Conservation (phyloP, 2,888 invertebrate species). For the Acheta domesticus region DNA sequence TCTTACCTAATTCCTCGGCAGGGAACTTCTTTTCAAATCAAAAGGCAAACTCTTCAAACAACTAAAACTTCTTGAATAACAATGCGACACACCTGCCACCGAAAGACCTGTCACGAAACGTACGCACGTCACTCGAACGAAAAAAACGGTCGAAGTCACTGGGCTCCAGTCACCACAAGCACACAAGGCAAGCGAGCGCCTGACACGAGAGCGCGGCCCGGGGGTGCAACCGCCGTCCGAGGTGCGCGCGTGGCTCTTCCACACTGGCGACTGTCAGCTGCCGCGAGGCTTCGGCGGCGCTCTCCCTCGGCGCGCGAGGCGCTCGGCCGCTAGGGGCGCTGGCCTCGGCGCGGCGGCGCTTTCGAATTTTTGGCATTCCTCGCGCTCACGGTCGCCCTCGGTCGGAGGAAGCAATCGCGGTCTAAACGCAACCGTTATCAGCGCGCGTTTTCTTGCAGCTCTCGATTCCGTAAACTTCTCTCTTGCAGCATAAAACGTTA, state of each 20-base stretch:
- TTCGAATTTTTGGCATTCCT: neutral
- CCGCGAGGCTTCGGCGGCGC: neutral
- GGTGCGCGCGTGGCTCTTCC: neutral
- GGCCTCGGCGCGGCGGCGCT: neutral
- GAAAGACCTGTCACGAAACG: neutral
- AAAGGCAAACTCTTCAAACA: too few relatives aligned
- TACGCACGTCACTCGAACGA: neutral
- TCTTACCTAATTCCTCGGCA: too few relatives aligned
- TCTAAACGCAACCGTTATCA: too few relatives aligned
- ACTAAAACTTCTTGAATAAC: too few relatives aligned
- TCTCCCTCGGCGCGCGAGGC: neutral
- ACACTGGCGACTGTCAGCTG: neutral
- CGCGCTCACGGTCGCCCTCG: too few relatives aligned
- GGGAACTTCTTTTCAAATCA: too few relatives aligned
- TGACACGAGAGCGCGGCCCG: neutral
- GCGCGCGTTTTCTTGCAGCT: too few relatives aligned
- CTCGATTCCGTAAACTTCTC: too few relatives aligned
- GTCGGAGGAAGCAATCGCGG: too few relatives aligned
- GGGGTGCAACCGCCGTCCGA: neutral
- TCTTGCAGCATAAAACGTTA: too few relatives aligned
- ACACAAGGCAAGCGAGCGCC: neutral
- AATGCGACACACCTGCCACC: neutral
- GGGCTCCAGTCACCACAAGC: neutral
- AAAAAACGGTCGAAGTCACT: neutral
- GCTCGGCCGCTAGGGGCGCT: slow-evolving; percentile 2